Base-by-base conservation (phyloP, 2,113 vertebrate species). In the Ptilorrhoa leucosticta region DNA sequence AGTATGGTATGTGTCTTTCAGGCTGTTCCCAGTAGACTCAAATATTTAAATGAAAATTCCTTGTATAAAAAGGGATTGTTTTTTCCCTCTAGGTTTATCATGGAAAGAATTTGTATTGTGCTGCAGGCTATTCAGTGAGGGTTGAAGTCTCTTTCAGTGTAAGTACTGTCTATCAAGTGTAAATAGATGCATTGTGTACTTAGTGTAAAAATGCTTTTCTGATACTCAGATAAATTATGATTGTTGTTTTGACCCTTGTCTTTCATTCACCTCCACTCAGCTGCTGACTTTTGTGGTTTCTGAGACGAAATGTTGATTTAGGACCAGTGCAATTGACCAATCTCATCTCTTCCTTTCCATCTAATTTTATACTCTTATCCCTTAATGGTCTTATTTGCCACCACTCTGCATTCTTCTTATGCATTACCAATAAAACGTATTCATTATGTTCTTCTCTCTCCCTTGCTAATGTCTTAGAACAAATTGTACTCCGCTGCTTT, bases 241-340 rank as follows among this genome's bases (percentile, higher is more conserved):
- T 78, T 86, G 63, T 86, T 93, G 63, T 84, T 82, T 88, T 92
- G 88, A 93, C 76, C 83, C 69, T 80, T 77, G 79, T 92, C 77
- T 95, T 94, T 88, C 92, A 76, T 82, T 93, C 40, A 84, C 91
- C 76, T 93, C 68, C 64, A 60, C 78, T 90, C 53, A 47, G 64
- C 66, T 85, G 85, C 87, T 96, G 93, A 86, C 79, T 92, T 96
- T 27, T 78, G 90, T 95, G 92, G 94, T 90, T 95, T 90, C 66
- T 86, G 85, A 88, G 79, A 65, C 21, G 75, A 79, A 83, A 77
- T 57, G 83, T 92, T 96, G 91, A 96, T 97, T 95, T 94, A 97
- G 73, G 54, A 83, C 81, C 76, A 77, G 39, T 71, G 79, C 4
- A 68, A 93, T 37, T 91, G 63, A 95, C 84, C 89, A 91, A 90